phyloP scores from a whole-genome alignment of 2,888 invertebrate genomes.

The Leptinotarsa haldemani region DNA sequence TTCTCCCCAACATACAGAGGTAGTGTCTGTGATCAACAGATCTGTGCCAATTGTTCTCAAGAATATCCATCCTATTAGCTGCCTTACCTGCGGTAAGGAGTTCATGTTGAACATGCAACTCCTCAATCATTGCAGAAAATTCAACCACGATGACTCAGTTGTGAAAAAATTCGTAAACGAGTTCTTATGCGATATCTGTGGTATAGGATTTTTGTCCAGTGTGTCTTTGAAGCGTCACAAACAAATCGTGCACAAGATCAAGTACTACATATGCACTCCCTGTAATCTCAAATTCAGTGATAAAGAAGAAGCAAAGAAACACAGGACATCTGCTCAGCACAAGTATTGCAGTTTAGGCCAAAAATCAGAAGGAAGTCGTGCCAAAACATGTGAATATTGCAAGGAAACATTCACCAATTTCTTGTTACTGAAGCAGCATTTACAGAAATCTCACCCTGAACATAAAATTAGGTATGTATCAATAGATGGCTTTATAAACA shows the following conservation, averaged over 20 bases:
- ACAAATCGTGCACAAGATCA: slow-evolving; percentile 71
- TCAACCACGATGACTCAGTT: slow-evolving; percentile 61
- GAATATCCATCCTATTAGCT: slow-evolving; percentile 73
- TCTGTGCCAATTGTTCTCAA: slow-evolving; percentile 84
- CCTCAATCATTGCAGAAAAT: slow-evolving; percentile 70
- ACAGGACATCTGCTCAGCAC: slow-evolving; percentile 76
- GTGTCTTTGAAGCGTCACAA: slow-evolving; percentile 77
- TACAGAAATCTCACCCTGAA: slow-evolving; percentile 72
- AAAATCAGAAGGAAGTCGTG: slow-evolving; percentile 59
- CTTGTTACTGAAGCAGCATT: slow-evolving; percentile 73
- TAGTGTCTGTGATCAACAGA: slow-evolving; percentile 80
- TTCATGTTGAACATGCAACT: slow-evolving; percentile 84
- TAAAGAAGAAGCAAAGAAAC: slow-evolving; percentile 72
- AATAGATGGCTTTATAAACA: no score
- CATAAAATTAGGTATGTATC: slow-evolving; percentile 72
- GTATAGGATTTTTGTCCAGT: slow-evolving; percentile 64
- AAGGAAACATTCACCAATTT: slow-evolving; percentile 68
- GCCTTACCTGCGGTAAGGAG: slow-evolving; percentile 74
- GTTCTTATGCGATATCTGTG: slow-evolving; percentile 73
- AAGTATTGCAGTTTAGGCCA: slow-evolving; percentile 70
- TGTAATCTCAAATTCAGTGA: slow-evolving; percentile 75
- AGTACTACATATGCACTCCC: slow-evolving; percentile 75
- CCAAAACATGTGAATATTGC: slow-evolving; percentile 74
- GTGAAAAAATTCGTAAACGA: slow-evolving; percentile 67
- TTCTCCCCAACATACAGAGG: slow-evolving; percentile 77